phyloP scores from a whole-genome alignment of 2,797 vertebrate genomes.

The Sebastes taczanowskii region DNA sequence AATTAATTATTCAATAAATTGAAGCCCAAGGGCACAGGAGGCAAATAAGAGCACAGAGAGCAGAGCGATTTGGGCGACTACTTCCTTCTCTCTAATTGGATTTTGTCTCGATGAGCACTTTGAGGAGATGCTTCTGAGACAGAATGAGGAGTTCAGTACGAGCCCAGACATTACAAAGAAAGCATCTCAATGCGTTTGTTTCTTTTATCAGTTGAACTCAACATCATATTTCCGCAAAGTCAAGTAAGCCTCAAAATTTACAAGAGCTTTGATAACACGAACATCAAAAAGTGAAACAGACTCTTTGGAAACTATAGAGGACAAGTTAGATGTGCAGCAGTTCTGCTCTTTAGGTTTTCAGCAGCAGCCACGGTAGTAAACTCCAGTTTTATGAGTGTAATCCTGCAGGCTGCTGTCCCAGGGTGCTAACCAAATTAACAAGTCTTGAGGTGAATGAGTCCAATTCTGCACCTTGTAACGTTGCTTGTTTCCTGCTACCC shows the following conservation, averaged over 20 bases:
- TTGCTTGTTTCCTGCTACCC: neutral
- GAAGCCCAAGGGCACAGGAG: slow-evolving; percentile 35
- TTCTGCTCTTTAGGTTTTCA: neutral
- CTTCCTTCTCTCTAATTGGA: slow-evolving; percentile 42
- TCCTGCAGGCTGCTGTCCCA: neutral
- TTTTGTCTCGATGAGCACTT: slow-evolving; percentile 38
- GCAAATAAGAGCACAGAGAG: slow-evolving; percentile 35
- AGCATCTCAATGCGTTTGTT: neutral
- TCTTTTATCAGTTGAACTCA: neutral
- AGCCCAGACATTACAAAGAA: neutral
- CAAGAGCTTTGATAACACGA: neutral
- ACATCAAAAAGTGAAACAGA: neutral
- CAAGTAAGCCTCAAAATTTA: neutral
- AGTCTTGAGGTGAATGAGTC: neutral
- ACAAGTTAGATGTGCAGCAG: neutral
- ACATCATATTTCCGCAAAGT: neutral
- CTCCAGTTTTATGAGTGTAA: neutral
- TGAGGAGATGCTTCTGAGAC: slow-evolving; percentile 18
- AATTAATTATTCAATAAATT: slow-evolving; percentile 71
- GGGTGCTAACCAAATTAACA: neutral
- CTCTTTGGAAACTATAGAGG: neutral
- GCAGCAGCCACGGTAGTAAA: neutral
- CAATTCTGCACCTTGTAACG: neutral
- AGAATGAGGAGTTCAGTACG: slow-evolving; percentile 1
- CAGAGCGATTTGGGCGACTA: slow-evolving; percentile 9